Conservation (phyloP, 1,140 invertebrate species). For the Geopemphigus sp. region DNA sequence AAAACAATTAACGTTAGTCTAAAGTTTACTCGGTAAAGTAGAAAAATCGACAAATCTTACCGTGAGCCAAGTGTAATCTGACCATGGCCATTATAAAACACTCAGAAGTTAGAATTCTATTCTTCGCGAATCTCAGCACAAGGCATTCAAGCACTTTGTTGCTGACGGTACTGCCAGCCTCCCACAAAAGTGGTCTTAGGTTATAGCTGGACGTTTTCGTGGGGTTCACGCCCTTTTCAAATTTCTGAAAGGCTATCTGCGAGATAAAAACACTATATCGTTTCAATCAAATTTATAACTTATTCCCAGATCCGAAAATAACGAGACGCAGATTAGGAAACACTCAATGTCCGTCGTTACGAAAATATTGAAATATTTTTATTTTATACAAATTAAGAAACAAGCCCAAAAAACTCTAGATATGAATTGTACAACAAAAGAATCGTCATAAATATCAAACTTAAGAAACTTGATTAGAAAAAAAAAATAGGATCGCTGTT, state of each 20-base stretch:
- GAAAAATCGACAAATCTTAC: slow-evolving; percentile 58
- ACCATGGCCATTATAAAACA: slow-evolving; percentile 69
- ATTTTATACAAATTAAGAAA: too few relatives aligned
- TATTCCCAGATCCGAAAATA: too few relatives aligned
- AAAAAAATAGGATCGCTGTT: too few relatives aligned
- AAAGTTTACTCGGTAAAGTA: too few relatives aligned
- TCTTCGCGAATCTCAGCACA: slow-evolving; percentile 67
- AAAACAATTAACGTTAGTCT: not conserved
- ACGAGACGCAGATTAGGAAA: too few relatives aligned
- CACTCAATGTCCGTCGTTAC: too few relatives aligned
- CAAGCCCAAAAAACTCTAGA: too few relatives aligned
- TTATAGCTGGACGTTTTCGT: slow-evolving; percentile 67
- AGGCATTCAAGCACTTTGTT: slow-evolving; percentile 75
- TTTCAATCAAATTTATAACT: not conserved
- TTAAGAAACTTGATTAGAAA: too few relatives aligned
- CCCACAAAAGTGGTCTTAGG: slow-evolving; percentile 65
- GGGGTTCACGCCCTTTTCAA: slow-evolving; percentile 60
- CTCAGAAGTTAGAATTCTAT: slow-evolving; percentile 63
- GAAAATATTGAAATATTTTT: too few relatives aligned
- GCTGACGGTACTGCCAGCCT: slow-evolving; percentile 67
- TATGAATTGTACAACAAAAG: too few relatives aligned
- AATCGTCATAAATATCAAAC: too few relatives aligned
- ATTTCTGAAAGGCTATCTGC: slow-evolving; percentile 64
- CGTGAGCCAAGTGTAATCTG: slow-evolving; percentile 69
- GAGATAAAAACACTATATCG: slow-evolving; percentile 50